phyloP scores from a whole-genome alignment of 2,888 invertebrate genomes.

The Drosophila kokeensis region DNA sequence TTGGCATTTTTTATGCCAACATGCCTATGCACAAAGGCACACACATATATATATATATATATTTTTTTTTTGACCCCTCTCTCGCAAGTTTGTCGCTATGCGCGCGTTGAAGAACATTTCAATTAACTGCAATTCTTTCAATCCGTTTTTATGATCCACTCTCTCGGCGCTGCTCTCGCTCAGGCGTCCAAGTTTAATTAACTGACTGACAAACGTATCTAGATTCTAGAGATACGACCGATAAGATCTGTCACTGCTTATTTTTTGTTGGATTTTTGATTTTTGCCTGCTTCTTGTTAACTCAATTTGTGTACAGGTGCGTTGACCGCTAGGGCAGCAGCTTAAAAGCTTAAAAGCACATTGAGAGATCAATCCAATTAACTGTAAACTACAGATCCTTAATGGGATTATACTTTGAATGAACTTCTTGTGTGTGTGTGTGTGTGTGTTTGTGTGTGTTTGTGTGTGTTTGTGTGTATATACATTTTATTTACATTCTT shows the following conservation, averaged over 20 bases:
- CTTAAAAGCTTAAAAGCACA: conserved; percentile 44
- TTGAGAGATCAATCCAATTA: conserved; percentile 54
- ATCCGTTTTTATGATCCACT: conserved; percentile 71
- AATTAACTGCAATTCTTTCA: conserved; percentile 82
- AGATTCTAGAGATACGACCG: conserved; percentile 64
- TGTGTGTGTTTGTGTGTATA: neutral
- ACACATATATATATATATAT: conserved; percentile 4
- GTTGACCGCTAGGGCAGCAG: conserved; percentile 48
- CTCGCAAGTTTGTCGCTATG: conserved; percentile 40
- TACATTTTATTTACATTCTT: neutral
- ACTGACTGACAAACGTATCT: conserved; percentile 74
- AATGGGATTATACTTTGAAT: conserved; percentile 9
- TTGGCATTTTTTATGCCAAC: conserved; percentile 55
- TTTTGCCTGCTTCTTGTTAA: conserved; percentile 44
- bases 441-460: neutral
- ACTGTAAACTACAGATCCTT: conserved; percentile 30
- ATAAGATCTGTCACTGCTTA: conserved; percentile 65
- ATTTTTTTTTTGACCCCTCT: conserved; percentile 48
- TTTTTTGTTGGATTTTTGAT: conserved; percentile 1
- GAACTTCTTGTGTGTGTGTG: neutral
- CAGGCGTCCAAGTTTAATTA: conserved; percentile 74
- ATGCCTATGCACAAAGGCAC: conserved; percentile 42
- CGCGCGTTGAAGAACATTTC: conserved; percentile 77
- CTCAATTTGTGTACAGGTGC: conserved; percentile 71
- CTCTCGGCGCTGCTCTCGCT: conserved; percentile 34